phyloP scores from a whole-genome alignment of 2,888 invertebrate species.

The Drosophila phalerata region DNA sequence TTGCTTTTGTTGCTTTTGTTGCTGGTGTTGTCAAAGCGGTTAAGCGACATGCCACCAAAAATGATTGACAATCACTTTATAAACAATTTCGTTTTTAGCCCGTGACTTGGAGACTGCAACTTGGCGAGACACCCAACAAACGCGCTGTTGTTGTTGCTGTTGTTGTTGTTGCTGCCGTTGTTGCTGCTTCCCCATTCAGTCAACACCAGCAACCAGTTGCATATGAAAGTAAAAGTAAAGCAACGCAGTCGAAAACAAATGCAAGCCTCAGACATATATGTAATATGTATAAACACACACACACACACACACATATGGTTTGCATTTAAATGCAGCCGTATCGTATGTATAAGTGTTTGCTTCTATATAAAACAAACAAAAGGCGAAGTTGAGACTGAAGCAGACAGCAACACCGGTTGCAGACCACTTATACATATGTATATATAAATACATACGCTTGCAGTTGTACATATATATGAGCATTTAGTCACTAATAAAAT shows the following conservation, averaged over 20 bases:
- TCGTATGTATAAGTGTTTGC: constrained; percentile 23
- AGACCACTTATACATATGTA: constrained; percentile 40
- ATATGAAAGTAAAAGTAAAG: constrained; percentile 81
- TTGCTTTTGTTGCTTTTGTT: constrained; percentile 48
- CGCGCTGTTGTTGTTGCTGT: constrained; percentile 26
- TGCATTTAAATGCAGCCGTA: constrained; percentile 51
- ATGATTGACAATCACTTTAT: constrained; percentile 81
- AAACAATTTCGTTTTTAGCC: constrained; percentile 72
- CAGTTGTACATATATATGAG: constrained; percentile 14
- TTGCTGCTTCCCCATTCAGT: constrained; percentile 69
- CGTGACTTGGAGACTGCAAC: constrained; percentile 55
- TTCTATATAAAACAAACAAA: constrained; percentile 70
- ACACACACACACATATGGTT: constrained; percentile 13
- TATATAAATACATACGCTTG: constrained; percentile 12
- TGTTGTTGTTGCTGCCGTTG: constrained; percentile 10
- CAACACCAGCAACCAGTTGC: constrained; percentile 72
- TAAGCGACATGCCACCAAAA: constrained; percentile 80
- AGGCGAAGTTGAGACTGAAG: constrained; percentile 49
- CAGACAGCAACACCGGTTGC: constrained; percentile 70
- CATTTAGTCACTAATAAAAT: constrained; percentile 67
- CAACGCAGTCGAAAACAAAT: constrained; percentile 71
- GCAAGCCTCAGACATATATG: constrained; percentile 48
- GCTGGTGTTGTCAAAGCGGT: constrained; percentile 69
- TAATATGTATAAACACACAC: constrained; percentile 38
- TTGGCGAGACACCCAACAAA: constrained; percentile 47